Percentiles rank a stretch among this genome's conserved stretches.
Conservation (phyloP, 2,797 vertebrate genomes). For the Takifugu ocellatus region DNA sequence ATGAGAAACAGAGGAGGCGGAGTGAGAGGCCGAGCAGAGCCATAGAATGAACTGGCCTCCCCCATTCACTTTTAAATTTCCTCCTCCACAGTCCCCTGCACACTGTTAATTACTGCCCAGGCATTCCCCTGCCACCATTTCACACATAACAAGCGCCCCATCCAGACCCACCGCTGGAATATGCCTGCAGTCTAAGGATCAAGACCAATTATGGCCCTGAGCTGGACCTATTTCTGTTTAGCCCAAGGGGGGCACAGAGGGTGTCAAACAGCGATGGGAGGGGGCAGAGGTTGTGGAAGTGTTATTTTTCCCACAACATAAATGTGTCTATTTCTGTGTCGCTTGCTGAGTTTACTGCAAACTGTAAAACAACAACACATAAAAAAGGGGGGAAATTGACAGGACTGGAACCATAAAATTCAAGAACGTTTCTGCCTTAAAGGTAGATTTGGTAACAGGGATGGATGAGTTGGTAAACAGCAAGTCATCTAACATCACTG, state of each 20-base stretch:
- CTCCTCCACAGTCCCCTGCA: slow-evolving; percentile 91
- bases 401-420: slow-evolving; percentile 2
- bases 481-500: too few species aligned
- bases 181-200: slow-evolving; percentile 74
- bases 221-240: slow-evolving; percentile 79
- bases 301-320: slow-evolving; percentile 73
- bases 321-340: slow-evolving; percentile 58
- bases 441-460: too few species aligned
- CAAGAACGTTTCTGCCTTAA: too few species aligned
- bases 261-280: slow-evolving; percentile 60
- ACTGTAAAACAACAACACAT: slow-evolving; percentile 32
- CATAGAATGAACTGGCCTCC: slow-evolving; percentile 89
- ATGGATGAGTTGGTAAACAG: too few species aligned
- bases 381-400: slow-evolving; percentile 7
- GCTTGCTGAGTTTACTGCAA: slow-evolving; percentile 45
- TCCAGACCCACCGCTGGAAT: slow-evolving; percentile 73
- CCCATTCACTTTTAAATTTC: slow-evolving; percentile 97
- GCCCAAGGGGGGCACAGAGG: slow-evolving; percentile 59
- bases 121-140: slow-evolving; percentile 88
- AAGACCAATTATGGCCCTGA: slow-evolving; percentile 79
- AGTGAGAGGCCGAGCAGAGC: slow-evolving; percentile 64
- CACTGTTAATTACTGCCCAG: slow-evolving; percentile 92
- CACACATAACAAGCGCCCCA: slow-evolving; percentile 73
- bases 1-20: slow-evolving; percentile 80
- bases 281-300: slow-evolving; percentile 62